These are phyloP conservation scores for Orthosia gothica DNA, from an alignment of 2,888 invertebrate genomes.

Conservation along the genomic window DNA sequence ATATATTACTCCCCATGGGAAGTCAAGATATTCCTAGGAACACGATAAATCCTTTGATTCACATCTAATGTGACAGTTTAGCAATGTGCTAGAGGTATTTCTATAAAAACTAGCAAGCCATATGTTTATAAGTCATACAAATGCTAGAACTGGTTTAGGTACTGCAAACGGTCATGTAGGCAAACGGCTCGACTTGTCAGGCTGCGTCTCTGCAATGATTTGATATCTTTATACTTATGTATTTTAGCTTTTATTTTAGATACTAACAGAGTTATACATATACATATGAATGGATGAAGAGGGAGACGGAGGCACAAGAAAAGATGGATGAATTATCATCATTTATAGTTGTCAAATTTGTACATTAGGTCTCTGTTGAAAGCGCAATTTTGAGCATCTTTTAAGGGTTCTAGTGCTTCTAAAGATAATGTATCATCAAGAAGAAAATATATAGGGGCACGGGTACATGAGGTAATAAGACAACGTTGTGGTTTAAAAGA, in stretches of 20 bases:
- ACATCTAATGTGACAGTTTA: constrained; percentile 50
- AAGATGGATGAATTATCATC: too few relatives aligned
- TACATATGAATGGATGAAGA: not conserved
- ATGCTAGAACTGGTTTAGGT: constrained; percentile 43
- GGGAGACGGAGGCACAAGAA: too few relatives aligned
- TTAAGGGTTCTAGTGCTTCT: too few relatives aligned
- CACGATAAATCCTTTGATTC: constrained; percentile 51
- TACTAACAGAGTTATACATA: not conserved
- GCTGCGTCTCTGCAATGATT: not conserved
- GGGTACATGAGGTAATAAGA: too few relatives aligned
- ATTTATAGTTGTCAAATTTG: too few relatives aligned
- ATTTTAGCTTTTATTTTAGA: too few relatives aligned
- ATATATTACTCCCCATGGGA: constrained; percentile 17
- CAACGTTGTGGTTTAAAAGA: too few relatives aligned
- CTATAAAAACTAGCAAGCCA: constrained; percentile 36
- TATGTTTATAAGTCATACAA: constrained; percentile 29
- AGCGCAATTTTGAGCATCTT: too few relatives aligned
- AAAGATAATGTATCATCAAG: too few relatives aligned
- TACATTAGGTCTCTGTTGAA: too few relatives aligned
- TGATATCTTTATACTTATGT: not conserved
- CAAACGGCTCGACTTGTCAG: constrained; percentile 23
- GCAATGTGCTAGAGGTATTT: constrained; percentile 27
- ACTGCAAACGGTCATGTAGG: constrained; percentile 47
- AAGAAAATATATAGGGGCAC: too few relatives aligned
- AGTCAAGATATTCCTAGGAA: not conserved